A percentile compares a stretch with the other conserved stretches of the same genome.
Conservation (phyloP, 2,888 invertebrate species). For the Apamea anceps region DNA sequence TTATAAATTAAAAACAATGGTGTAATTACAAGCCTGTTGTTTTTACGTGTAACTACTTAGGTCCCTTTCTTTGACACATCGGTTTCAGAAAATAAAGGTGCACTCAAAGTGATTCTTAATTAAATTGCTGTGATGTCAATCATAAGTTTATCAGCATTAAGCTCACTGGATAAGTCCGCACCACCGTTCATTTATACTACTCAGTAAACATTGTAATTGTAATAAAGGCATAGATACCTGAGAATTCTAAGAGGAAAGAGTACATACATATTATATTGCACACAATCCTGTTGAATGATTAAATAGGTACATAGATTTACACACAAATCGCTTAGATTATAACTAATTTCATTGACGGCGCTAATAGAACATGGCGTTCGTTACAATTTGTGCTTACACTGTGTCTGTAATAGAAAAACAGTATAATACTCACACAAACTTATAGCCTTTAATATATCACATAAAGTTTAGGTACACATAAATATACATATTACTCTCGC, state of each 20-base stretch:
- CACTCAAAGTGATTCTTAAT: conserved; percentile 23
- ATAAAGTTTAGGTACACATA: conserved; percentile 82
- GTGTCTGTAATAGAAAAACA: conserved; percentile 71
- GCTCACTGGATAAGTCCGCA: conserved; percentile 50
- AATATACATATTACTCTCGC: conserved; percentile 74
- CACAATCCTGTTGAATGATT: conserved; percentile 40
- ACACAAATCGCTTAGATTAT: conserved; percentile 65
- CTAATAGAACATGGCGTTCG: conserved; percentile 41
- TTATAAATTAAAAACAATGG: conserved; percentile 30
- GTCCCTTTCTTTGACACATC: conserved; percentile 64
- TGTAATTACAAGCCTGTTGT: conserved; percentile 48
- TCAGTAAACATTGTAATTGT: conserved; percentile 44
- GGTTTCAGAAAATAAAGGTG: conserved; percentile 53
- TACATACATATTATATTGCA: conserved; percentile 39
- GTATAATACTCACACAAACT: conserved; percentile 76
- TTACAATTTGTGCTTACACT: conserved; percentile 65
- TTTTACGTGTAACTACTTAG: conserved; percentile 58
- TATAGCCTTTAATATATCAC: conserved; percentile 86
- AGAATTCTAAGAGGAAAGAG: conserved; percentile 33
- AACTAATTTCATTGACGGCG: conserved; percentile 55
- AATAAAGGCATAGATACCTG: conserved; percentile 26
- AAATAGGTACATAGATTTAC: conserved; percentile 51
- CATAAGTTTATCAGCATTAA: conserved; percentile 24
- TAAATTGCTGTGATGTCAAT: conserved; percentile 26
- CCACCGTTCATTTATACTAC: conserved; percentile 50